phyloP scores from a whole-genome alignment of 2,797 vertebrate genomes.

The Scleropages formosus region DNA sequence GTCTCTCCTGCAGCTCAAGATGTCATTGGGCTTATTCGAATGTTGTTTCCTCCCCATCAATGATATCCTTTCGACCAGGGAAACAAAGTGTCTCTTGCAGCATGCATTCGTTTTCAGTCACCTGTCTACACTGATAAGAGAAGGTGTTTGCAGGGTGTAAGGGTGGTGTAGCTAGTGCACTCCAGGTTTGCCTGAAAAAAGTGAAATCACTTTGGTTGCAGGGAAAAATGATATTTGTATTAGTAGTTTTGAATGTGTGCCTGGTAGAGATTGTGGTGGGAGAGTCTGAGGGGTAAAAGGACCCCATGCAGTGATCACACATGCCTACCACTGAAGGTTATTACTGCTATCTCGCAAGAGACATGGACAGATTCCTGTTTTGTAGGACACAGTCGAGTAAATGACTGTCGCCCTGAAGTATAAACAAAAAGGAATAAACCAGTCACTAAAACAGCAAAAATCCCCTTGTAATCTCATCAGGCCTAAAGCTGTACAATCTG shows the following conservation, averaged over 20 bases:
- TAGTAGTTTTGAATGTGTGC: background rate
- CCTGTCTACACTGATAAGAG: background rate
- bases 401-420: too few relatives aligned
- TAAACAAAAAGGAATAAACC: too few relatives aligned
- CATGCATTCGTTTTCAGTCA: background rate
- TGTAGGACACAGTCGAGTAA: too few relatives aligned
- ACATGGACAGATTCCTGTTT: too few relatives aligned
- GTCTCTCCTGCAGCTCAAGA: background rate
- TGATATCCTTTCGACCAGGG: background rate
- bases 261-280: background rate
- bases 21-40: background rate
- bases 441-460: too few relatives aligned
- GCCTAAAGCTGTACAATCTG: too few relatives aligned
- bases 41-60: background rate
- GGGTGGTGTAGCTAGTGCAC: background rate
- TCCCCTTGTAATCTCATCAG: too few relatives aligned
- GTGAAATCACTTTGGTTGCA: background rate
- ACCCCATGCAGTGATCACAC: background rate
- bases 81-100: background rate
- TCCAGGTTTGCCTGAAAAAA: background rate
- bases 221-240: background rate
- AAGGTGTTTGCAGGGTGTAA: background rate
- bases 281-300: background rate
- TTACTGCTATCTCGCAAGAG: too few relatives aligned
- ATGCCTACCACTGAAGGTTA: background rate